These are phyloP conservation scores for Grus americana DNA, from an alignment of 2,113 vertebrate species.

Conservation along the genomic window DNA sequence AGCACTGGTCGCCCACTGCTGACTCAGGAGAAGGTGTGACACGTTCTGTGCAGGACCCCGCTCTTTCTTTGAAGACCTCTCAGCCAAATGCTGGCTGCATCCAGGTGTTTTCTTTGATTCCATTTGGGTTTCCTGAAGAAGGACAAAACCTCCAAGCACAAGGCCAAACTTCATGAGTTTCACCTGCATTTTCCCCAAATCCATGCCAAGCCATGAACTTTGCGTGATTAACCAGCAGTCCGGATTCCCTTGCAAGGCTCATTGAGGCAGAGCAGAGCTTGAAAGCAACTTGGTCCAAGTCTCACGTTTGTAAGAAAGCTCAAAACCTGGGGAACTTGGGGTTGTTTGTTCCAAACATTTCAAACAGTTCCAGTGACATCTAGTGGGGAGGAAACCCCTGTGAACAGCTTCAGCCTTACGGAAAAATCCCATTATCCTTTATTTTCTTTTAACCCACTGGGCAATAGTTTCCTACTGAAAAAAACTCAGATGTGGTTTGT, in stretches of 20 bases:
- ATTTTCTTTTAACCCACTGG: constrained; percentile 65
- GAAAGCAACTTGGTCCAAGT: neutral
- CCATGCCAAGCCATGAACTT: neutral
- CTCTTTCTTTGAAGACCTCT: neutral
- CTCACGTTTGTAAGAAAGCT: neutral
- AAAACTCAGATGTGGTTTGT: constrained; percentile 49
- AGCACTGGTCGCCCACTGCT: neutral
- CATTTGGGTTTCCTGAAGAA: neutral
- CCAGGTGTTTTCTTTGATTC: neutral
- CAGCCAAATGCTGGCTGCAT: rapidly evolving
- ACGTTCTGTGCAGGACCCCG: neutral
- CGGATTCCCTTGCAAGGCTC: neutral
- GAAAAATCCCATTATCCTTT: constrained; percentile 63
- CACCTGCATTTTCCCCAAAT: neutral
- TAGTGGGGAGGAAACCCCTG: constrained; percentile 67
- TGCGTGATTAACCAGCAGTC: neutral
- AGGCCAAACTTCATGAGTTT: neutral
- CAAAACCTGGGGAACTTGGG: constrained; percentile 39
- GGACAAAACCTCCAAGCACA: neutral
- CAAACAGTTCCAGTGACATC: constrained; percentile 73
- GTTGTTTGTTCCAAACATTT: constrained; percentile 58
- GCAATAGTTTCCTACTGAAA: constrained; percentile 59
- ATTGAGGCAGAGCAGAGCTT: neutral
- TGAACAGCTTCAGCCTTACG: neutral
- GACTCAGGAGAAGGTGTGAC: neutral